phyloP scores from a whole-genome alignment of 2,797 vertebrate genomes.

The Gila robusta region DNA sequence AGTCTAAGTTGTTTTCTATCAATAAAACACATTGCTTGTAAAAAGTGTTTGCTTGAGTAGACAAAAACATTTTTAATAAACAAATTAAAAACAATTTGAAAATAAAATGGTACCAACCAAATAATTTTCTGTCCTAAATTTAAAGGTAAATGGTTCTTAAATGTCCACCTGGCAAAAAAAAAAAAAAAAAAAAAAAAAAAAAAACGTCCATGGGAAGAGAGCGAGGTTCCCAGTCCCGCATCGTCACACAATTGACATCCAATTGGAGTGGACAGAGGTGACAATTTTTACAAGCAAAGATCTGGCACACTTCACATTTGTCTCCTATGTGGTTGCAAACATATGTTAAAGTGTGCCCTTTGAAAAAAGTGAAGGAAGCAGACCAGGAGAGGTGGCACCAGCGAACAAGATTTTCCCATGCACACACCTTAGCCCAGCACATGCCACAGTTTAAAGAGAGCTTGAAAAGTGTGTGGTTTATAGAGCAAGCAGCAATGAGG shows the following conservation, averaged over 20 bases:
- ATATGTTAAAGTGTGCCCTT: conserved; percentile 47
- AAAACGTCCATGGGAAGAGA: conserved; percentile 28
- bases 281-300: conserved; percentile 21
- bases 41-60: background rate
- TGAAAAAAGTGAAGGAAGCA: conserved; percentile 31
- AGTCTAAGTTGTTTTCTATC: background rate
- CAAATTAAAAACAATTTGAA: background rate
- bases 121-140: background rate
- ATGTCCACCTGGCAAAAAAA: background rate
- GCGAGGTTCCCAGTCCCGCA: conserved; percentile 12
- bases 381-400: background rate
- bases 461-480: conserved; percentile 65
- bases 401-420: conserved; percentile 42
- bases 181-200: background rate
- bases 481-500: conserved; percentile 1
- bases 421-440: conserved; percentile 42
- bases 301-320: conserved; percentile 56
- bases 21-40: background rate
- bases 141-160: background rate
- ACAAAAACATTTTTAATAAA: background rate
- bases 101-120: background rate
- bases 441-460: conserved; percentile 10
- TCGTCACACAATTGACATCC: conserved; percentile 16
- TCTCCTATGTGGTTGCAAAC: background rate
- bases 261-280: conserved; percentile 30